These are phyloP conservation scores for Mellilla xanthometata DNA, from an alignment of 2,888 invertebrate genomes.

Conservation along the genomic window DNA sequence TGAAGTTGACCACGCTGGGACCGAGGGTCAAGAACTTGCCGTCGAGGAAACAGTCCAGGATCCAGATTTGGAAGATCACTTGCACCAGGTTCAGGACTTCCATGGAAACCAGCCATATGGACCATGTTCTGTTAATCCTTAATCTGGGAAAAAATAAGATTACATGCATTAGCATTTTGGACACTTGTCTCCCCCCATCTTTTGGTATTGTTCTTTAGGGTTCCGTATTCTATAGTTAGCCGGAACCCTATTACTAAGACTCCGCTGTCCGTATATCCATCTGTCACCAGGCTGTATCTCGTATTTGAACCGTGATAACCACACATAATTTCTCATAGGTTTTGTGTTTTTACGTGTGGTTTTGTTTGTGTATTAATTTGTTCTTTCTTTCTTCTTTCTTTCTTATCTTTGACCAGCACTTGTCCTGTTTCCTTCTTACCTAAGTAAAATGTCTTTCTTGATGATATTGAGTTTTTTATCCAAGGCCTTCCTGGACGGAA, in stretches of 20 bases:
- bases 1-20: slow-evolving; percentile 77
- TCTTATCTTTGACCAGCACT: background rate
- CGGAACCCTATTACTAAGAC: too few relatives aligned
- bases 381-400: too few relatives aligned
- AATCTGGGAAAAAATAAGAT: slow-evolving; percentile 57
- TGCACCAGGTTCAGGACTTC: slow-evolving; percentile 91
- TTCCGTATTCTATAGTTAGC: too few relatives aligned
- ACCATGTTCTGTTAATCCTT: slow-evolving; percentile 89
- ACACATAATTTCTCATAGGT: too few relatives aligned
- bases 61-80: slow-evolving; percentile 88
- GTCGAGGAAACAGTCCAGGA: slow-evolving; percentile 89
- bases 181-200: background rate
- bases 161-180: background rate
- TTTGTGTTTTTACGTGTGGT: too few relatives aligned
- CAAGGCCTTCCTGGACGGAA: slow-evolving; percentile 75
- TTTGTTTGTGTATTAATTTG: too few relatives aligned
- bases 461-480: slow-evolving; percentile 56
- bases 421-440: slow-evolving; percentile 40
- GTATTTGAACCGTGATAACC: too few relatives aligned
- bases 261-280: too few relatives aligned
- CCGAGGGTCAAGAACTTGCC: slow-evolving; percentile 90
- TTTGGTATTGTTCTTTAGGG: background rate
- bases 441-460: slow-evolving; percentile 63
- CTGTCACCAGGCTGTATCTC: too few relatives aligned
- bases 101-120: slow-evolving; percentile 88